A percentile compares a stretch with the other conserved stretches of the same genome.
These are phyloP conservation scores for Panthera uncia DNA, from an alignment of 2,113 vertebrate genomes.

Conservation along the genomic window DNA sequence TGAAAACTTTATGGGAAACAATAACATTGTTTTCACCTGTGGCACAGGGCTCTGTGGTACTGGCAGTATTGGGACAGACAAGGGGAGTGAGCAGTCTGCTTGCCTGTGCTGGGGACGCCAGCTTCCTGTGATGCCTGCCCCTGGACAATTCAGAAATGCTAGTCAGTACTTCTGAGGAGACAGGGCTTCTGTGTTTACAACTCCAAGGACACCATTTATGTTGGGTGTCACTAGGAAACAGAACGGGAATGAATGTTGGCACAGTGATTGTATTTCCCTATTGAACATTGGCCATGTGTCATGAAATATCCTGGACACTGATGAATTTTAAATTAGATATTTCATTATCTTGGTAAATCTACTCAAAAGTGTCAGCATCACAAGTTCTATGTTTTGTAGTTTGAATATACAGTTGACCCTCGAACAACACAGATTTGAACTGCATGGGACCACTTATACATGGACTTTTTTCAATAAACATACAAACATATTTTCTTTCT, in stretches of 20 bases:
- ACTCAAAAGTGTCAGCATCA: neutral
- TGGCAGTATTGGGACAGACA: neutral
- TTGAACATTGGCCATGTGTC: neutral
- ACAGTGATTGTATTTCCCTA: neutral
- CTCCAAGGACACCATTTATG: neutral
- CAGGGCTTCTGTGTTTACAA: neutral
- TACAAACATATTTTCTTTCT: neutral
- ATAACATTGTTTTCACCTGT: neutral
- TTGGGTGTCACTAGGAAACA: neutral
- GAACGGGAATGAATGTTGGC: neutral
- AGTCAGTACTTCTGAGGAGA: neutral
- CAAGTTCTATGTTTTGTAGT: neutral
- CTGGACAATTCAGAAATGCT: neutral
- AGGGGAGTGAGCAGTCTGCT: neutral
- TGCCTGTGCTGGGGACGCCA: fast-evolving
- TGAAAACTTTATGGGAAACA: neutral
- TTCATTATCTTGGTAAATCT: neutral
- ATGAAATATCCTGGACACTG: neutral
- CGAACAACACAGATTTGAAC: neutral
- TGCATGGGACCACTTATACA: neutral
- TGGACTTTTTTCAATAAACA: neutral
- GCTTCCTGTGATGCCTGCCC: neutral
- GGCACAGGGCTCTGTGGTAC: neutral
- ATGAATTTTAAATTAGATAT: neutral
- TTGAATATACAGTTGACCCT: neutral